phyloP scores from a whole-genome alignment of 1,140 invertebrate species.

The Camponotus vicinus region DNA sequence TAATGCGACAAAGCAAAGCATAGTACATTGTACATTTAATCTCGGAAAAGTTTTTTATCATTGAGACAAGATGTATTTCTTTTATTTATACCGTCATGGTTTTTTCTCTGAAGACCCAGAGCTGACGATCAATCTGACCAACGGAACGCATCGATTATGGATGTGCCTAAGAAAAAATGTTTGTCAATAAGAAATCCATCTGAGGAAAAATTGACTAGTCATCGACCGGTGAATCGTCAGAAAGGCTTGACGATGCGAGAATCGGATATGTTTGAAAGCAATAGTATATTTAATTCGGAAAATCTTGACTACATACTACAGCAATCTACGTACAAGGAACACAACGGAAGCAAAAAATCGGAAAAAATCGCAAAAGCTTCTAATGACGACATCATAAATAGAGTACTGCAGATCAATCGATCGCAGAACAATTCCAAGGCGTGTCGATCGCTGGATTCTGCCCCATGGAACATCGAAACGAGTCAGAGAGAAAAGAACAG shows the following conservation, averaged over 20 bases:
- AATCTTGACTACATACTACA: not conserved
- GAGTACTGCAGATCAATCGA: conserved; percentile 24
- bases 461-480: not conserved
- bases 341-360: not conserved
- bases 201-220: not conserved
- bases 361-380: not conserved
- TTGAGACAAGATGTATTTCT: not conserved
- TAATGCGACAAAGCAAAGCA: not conserved
- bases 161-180: not conserved
- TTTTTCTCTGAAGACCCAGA: not conserved
- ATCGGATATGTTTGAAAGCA: conserved; percentile 35
- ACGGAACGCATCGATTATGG: not conserved
- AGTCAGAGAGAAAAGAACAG: not conserved
- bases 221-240: not conserved
- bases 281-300: conserved; percentile 30
- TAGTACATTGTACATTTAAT: conserved; percentile 6
- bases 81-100: not conserved
- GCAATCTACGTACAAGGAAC: too few species aligned
- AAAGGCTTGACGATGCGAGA: not conserved
- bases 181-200: not conserved
- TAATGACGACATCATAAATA: conserved; percentile 37
- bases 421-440: not conserved
- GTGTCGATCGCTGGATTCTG: not conserved
- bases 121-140: not conserved
- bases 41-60: not conserved